A percentile compares a stretch with the other conserved stretches of the same genome.
Evolutionary conservation across 2,797 vertebrate genomes (phyloP).

Genomic region (Telmatherina bonti): DNA sequence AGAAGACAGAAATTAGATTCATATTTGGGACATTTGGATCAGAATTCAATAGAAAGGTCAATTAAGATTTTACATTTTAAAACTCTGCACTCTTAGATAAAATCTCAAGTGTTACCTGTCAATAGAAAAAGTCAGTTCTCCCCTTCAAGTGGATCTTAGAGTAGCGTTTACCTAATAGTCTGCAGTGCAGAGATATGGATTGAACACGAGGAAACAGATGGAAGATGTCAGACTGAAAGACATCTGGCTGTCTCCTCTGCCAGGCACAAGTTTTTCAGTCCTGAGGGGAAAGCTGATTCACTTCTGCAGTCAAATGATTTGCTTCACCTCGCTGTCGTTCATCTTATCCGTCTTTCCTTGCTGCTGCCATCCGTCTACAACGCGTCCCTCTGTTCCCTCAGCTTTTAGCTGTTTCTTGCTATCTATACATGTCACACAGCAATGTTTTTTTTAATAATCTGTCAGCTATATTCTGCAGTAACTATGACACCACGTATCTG

Average conservation of each 20-base stretch:
- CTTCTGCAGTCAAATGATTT: conserved; percentile 44
- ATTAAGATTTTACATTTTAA: too few species aligned
- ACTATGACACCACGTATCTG: background rate
- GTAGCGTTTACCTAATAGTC: background rate
- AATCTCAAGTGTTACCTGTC: too few species aligned
- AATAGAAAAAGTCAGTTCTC: too few species aligned
- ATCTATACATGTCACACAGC: background rate
- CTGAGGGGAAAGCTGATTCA: conserved; percentile 47
- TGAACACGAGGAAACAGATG: conserved; percentile 16
- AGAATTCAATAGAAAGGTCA: background rate
- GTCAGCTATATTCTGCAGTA: too few species aligned
- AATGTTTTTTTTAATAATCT: background rate
- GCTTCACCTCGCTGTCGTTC: conserved; percentile 30
- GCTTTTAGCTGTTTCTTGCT: background rate
- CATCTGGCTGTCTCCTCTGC: conserved; percentile 1
- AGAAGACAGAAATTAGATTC: background rate
- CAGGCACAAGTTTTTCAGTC: conserved; percentile 17
- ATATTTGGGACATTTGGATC: background rate
- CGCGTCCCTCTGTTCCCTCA: conserved; percentile 5
- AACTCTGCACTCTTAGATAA: background rate
- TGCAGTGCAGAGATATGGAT: conserved; percentile 6
- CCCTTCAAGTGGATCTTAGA: background rate
- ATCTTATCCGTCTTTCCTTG: conserved; percentile 19
- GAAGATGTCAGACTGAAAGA: conserved; percentile 34
- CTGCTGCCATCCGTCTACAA: conserved; percentile 29